Evolutionary conservation across 2,113 vertebrate species (phyloP).

Genomic region (Rissa tridactyla): DNA sequence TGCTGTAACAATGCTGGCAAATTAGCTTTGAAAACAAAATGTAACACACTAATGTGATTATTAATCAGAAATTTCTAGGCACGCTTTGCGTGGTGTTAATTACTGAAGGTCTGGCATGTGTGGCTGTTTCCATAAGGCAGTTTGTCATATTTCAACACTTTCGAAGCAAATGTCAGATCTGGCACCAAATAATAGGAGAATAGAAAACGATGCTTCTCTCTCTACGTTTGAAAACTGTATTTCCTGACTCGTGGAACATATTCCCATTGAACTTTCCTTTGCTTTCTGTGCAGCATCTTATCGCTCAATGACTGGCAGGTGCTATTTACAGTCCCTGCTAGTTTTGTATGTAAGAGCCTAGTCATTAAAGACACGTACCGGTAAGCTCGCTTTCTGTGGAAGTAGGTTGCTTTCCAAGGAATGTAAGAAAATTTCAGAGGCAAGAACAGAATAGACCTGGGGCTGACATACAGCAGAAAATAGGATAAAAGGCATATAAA

Average conservation of each 20-base stretch:
- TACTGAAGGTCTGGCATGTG: neutral
- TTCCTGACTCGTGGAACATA: neutral
- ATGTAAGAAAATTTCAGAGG: neutral
- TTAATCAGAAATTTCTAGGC: constrained; percentile 26
- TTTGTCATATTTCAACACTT: constrained; percentile 3
- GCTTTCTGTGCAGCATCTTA: neutral
- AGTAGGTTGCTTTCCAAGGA: neutral
- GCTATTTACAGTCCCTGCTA: neutral
- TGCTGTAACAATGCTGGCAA: neutral
- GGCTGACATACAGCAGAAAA: neutral
- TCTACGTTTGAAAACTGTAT: neutral
- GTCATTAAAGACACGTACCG: neutral
- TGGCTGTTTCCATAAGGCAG: neutral
- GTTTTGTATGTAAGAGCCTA: neutral
- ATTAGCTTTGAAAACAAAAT: constrained; percentile 12
- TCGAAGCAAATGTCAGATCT: neutral
- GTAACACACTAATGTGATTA: neutral
- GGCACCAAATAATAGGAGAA: neutral
- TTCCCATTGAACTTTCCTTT: neutral
- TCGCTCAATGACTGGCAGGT: neutral
- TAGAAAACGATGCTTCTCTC: neutral
- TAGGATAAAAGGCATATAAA: neutral
- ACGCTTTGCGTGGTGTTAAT: neutral
- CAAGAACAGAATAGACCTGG: neutral
- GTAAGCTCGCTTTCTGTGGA: neutral